Base-by-base conservation (phyloP, 2,888 invertebrate species). In the Acronicta alni region DNA sequence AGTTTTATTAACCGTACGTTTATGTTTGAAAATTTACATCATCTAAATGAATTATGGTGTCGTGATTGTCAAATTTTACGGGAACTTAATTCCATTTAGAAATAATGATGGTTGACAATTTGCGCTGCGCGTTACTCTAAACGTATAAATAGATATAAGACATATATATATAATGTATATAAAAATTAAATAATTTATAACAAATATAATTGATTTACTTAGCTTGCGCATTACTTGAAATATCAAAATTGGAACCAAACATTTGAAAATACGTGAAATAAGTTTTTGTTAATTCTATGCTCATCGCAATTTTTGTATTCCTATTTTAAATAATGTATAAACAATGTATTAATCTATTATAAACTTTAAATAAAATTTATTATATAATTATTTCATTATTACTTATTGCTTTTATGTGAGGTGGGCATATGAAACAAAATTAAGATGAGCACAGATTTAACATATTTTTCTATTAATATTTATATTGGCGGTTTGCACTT, bases 241-340 rank as follows among this genome's bases (percentile, higher is more conserved):
- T 20, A 48, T 67, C 20, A 32, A 65, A 62, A 80, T 75, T 53
- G 57, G 60, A 89, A 88, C 79, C 75, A 85, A 91, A 89, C 93
- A 94, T 92, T 93, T 93, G 93, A 93, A 94, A 93, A 94, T 91
- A 93, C 76, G 93, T 93, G 93, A 94, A 94, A 92, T 81, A 89
- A 89, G 90, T 84, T 80, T 60, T 80, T 83, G 77, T 82, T 81
- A 83, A 85, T 86, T 85, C 82, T 76, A 89, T 92, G 91, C 92
- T 91, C 92, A 92, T 90, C 91, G 75, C 79, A 87, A 87, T 88
- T 86, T 14, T 20, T 88, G 79, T 68, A 68, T 69, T 57, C 64
- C 52, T 67, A 73, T 72, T 35, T 70, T 72, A 67, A 54, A 69
- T 71, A 67, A 54, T 72, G 74, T 77, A 77, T 73, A 72, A 65